Evolutionary conservation across 2,888 invertebrate genomes (phyloP), one percentile per base, ranked within the genome.

Genomic region (Platycheirus rosarum): DNA sequence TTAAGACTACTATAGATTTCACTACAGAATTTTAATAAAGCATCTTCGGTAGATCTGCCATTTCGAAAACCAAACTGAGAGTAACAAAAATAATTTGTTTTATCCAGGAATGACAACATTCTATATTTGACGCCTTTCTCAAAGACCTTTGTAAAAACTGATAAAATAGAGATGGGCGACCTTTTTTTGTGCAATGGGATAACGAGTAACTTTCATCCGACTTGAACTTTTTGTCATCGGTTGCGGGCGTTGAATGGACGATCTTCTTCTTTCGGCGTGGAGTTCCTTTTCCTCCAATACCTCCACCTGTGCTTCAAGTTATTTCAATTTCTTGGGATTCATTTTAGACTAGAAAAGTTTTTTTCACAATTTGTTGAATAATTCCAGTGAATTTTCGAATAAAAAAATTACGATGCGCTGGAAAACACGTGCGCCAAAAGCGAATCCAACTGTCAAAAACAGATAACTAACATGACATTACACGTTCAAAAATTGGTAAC

Each of bases 181-280:
- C n/a, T n/a, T n/a, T n/a, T n/a, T n/a, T n/a, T n/a, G n/a, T n/a
- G n/a, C n/a, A n/a, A n/a, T n/a, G n/a, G n/a, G n/a, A n/a, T n/a
- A n/a, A n/a, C n/a, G n/a, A n/a, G n/a, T n/a, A n/a, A n/a, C n/a
- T n/a, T n/a, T n/a, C n/a, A n/a, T n/a, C n/a, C n/a, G 97, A 98
- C 91, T 99, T 99, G 88, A 99, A 92, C 92, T 99, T 99, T 92
- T 99, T 99, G 92, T 99, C 99, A 91, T 99, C 99, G 91, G 98
- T 98, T 74, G 98, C 98, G 85, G 99, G 98, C 87, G 98, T 99
- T 88, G 90, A 90, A 87, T 90, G 90, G 8, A 90, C 90, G 80
- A 90, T 90, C 97, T 99, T 99, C 98, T 99, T 99, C 97, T 99
- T 99, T 91, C 99, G 96, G 89, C 99, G 94, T 86, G 98, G 98